Conservation (phyloP, 2,888 invertebrate genomes). For the Leptinotarsa haldemani region DNA sequence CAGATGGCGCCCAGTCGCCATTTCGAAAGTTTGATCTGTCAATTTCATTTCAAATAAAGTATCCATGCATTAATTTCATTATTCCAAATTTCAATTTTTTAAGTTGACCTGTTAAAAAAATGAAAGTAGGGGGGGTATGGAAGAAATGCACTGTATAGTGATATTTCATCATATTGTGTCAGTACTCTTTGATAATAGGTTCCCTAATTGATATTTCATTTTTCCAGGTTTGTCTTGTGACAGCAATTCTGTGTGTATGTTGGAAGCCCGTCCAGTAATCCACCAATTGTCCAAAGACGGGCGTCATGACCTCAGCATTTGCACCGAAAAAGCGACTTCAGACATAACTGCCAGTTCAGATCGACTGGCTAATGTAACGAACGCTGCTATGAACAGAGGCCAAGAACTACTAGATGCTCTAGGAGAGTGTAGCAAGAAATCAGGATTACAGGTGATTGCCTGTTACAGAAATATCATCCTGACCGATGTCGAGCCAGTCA, state of each 20-base stretch:
- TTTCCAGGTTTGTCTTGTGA: constrained; percentile 46
- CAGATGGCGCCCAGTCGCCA: too few relatives aligned
- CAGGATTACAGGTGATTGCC: constrained; percentile 46
- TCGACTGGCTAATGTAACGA: constrained; percentile 41
- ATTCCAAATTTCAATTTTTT: too few relatives aligned
- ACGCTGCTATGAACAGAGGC: constrained; percentile 49
- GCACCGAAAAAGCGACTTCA: constrained; percentile 38
- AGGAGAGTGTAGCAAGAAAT: constrained; percentile 53
- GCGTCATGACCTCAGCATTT: constrained; percentile 40
- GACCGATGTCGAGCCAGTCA: constrained; percentile 56
- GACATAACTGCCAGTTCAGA: background rate
- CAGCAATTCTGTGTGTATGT: constrained; percentile 46
- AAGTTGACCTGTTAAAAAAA: too few relatives aligned
- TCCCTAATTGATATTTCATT: too few relatives aligned
- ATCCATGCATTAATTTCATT: too few relatives aligned
- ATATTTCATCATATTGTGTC: background rate
- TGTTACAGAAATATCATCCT: constrained; percentile 59
- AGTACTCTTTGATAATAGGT: background rate
- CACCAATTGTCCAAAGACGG: constrained; percentile 47
- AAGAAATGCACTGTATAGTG: too few relatives aligned
- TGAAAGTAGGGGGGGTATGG: too few relatives aligned
- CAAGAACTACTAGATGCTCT: constrained; percentile 55
- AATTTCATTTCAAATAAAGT: too few relatives aligned
- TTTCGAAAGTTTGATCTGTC: too few relatives aligned
- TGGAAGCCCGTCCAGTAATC: constrained; percentile 45